Conservation (phyloP, 1,140 invertebrate species). For the Drosophila lacertosa region DNA sequence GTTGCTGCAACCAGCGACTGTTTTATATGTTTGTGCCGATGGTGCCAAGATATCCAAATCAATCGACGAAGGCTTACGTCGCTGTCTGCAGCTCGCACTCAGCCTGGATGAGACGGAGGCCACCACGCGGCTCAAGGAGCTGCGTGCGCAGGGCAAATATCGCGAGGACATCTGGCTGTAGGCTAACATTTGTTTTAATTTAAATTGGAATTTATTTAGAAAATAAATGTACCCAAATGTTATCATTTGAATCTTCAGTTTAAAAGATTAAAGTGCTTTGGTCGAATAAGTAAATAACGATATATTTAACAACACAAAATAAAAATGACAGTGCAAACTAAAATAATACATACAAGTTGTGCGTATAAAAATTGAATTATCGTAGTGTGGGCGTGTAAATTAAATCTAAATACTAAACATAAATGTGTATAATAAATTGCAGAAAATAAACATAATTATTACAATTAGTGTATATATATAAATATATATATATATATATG, state of each 20-base stretch:
- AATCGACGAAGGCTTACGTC: conserved; percentile 87
- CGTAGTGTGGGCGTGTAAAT: conserved; percentile 30
- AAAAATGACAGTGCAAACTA: conserved; percentile 78
- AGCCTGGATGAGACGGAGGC: conserved; percentile 82
- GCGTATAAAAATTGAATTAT: conserved; percentile 41
- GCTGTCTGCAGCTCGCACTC: conserved; percentile 85
- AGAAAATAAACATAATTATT: conserved; percentile 51
- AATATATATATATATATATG: conserved; percentile 47
- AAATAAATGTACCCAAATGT: too few relatives aligned
- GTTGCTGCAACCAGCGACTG: conserved; percentile 85
- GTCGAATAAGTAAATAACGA: conserved; percentile 82
- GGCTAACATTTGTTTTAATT: neutral
- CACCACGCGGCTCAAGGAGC: conserved; percentile 77
- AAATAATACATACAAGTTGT: conserved; percentile 76
- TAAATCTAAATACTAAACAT: conserved; percentile 53
- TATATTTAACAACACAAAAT: conserved; percentile 83
- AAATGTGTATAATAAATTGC: conserved; percentile 52
- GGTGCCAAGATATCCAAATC: conserved; percentile 89
- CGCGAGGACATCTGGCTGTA: conserved; percentile 86
- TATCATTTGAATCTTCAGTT: too few relatives aligned
- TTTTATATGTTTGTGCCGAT: conserved; percentile 92
- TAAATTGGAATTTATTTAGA: too few relatives aligned
- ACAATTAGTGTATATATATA: conserved; percentile 47
- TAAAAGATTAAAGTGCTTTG: conserved; percentile 45
- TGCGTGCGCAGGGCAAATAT: conserved; percentile 85